Base-by-base conservation (phyloP, 2,113 vertebrate genomes). In the Microcebus tavaratra region DNA sequence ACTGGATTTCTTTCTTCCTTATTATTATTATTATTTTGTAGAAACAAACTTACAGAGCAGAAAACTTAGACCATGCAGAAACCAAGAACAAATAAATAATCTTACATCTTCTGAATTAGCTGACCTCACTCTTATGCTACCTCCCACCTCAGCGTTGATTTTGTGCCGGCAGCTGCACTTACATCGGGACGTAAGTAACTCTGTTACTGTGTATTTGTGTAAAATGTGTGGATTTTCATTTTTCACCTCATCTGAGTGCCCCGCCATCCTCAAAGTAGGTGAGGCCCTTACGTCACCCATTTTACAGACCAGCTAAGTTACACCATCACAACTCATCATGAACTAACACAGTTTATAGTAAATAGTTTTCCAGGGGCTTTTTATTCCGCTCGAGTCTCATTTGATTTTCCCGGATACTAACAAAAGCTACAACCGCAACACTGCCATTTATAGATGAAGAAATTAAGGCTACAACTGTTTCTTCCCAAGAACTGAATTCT, bases 1-100 rank as follows among this genome's bases (percentile, higher is more conserved):
- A 50, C 8, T 80, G 63, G 68, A 34, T 88, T 93, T 93, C 90
- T 48, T 42, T 83, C 42, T 93, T 91, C 90, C 42, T 39, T 36
- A 36, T 36, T 36, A 36, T 36, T 36, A 36, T 36, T 36, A 36
- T 36, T 36, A 36, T 36, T 0, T 20, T 57, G 63, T 79, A 70
- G 67, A 96, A 89, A 89, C 31, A 90, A 95, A 87, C 63, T 79
- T 90, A 50, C 0, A 75, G 67, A 90, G 70, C 39, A 75, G 79
- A 93, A 95, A 93, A 59, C 31, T 31, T 27, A 70, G 72, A 78
- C 17, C 73, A 57, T 0, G 14, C 12, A 73, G 65, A 90, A 75
- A 76, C 15, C 13, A 88, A 65, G 61, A 67, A 18, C 7, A 45
- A 65, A 48, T 48, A 63, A 48, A 34, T 3, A 12, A 25, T 2